Percentiles rank a stretch among this genome's conserved stretches.
These are phyloP conservation scores for Neodiprion virginianus DNA, from an alignment of 1,140 invertebrate species.

Conservation along the genomic window DNA sequence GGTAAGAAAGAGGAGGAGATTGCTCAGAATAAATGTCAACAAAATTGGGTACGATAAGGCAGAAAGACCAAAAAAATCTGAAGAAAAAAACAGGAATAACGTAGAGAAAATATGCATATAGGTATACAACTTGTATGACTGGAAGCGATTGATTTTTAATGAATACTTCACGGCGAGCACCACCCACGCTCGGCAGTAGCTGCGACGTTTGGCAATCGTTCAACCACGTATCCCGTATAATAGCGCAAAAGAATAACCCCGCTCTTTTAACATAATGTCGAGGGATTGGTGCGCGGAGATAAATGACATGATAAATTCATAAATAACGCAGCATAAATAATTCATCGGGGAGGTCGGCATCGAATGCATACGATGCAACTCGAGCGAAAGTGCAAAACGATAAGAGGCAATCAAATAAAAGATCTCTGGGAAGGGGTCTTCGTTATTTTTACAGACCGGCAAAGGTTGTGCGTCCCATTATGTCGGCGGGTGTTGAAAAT, in stretches of 20 bases:
- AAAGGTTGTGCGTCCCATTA: neutral
- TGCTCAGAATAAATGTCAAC: neutral
- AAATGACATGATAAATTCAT: too few species aligned
- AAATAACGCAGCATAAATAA: neutral
- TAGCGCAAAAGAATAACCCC: neutral
- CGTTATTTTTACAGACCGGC: neutral
- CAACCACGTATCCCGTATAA: neutral
- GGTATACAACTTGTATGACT: too few species aligned
- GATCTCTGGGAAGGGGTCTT: too few species aligned
- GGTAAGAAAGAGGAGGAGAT: neutral
- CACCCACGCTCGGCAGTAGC: neutral
- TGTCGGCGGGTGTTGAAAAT: too few species aligned
- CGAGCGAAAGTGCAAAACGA: too few species aligned
- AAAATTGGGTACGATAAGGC: neutral
- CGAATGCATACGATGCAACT: neutral
- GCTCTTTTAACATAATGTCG: neutral
- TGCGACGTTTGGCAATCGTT: neutral
- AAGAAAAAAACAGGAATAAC: too few species aligned
- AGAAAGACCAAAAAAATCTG: too few species aligned
- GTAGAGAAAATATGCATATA: too few species aligned
- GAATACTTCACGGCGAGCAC: neutral
- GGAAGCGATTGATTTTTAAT: neutral
- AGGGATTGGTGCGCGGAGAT: neutral
- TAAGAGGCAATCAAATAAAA: too few species aligned
- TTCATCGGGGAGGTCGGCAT: neutral